Evolutionary conservation across 2,888 invertebrate genomes (phyloP), one percentile per base, ranked within the genome.

Genomic region (Troglohyphantes excavatus): DNA sequence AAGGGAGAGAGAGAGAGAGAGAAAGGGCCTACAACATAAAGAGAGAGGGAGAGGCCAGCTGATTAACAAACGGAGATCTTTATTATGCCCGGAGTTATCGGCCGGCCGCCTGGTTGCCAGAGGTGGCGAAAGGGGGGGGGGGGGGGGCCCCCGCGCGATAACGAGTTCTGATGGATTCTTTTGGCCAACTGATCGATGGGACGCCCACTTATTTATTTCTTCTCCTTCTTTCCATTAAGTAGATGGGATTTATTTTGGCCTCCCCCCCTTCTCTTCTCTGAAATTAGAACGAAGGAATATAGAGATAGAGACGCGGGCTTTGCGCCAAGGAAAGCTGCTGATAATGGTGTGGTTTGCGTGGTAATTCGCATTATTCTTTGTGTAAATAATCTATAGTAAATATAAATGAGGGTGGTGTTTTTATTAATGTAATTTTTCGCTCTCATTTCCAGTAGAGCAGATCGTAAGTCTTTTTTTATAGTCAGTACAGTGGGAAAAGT

Each of bases 131-230:
- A 65, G 79, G 87, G 63, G n/a, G n/a, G n/a, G n/a, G n/a, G n/a
- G n/a, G n/a, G n/a, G n/a, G n/a, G n/a, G n/a, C n/a, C n/a, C n/a
- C 78, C 63, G 29, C 59, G 27, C 73, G 87, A 88, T 88, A 88
- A 88, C 81, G 87, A 81, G 81, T 79, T 73, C 87, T 88, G 81
- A 88, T 88, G 87, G 87, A 88, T 88, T 88, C 63, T 67, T 88
- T 59, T 70, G 63, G 72, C 61, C 65, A 23, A 27, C 85, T 84
- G 85, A 85, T 85, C 85, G 85, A 85, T 85, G 75, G 75, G 27
- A 73, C n/a, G n/a, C n/a, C n/a, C n/a, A n/a, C 84, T 84, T 84
- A 75, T 84, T 84, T 84, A 84, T 84, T 84, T 84, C 85, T 85
- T 61, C 67, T 75, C 76, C 39, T 53, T 53, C 53, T 53, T 39